These are phyloP conservation scores for Hydriomena furcata DNA, from an alignment of 2,888 invertebrate genomes.

Conservation along the genomic window DNA sequence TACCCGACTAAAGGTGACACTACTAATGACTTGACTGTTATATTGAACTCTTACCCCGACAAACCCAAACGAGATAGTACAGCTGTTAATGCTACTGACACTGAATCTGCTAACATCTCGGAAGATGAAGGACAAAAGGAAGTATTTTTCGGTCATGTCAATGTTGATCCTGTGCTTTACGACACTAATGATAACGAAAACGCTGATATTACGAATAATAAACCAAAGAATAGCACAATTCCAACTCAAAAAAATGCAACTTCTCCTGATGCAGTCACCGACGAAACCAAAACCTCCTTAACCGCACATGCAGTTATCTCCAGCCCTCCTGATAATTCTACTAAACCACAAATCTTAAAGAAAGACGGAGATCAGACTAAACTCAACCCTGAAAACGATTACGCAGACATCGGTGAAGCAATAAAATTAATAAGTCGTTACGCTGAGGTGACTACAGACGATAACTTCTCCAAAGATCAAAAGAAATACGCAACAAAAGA, in stretches of 20 bases:
- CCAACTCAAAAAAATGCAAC: slow-evolving; percentile 39
- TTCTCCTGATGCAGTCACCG: slow-evolving; percentile 30
- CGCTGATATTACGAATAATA: slow-evolving; percentile 23
- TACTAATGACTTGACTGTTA: slow-evolving; percentile 57
- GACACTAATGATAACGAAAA: slow-evolving; percentile 40
- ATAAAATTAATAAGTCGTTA: slow-evolving; percentile 78
- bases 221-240: slow-evolving; percentile 32
- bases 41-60: slow-evolving; percentile 55
- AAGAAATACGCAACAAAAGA: slow-evolving; percentile 60
- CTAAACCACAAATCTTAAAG: slow-evolving; percentile 49
- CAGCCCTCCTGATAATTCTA: slow-evolving; percentile 31
- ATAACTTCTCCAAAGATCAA: slow-evolving; percentile 71
- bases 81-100: slow-evolving; percentile 53
- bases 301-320: slow-evolving; percentile 14
- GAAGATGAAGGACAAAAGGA: slow-evolving; percentile 73
- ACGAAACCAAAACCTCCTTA: slow-evolving; percentile 25
- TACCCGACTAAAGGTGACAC: slow-evolving; percentile 45
- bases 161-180: slow-evolving; percentile 68
- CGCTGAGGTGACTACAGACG: slow-evolving; percentile 78
- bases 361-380: slow-evolving; percentile 63
- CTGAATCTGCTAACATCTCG: slow-evolving; percentile 43
- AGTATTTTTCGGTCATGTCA: slow-evolving; percentile 72
- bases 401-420: slow-evolving; percentile 77
- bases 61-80: slow-evolving; percentile 77
- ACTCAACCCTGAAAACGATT: slow-evolving; percentile 75